Percentiles rank a stretch among this genome's conserved stretches.
phyloP scores from a whole-genome alignment of 2,888 invertebrate genomes.

The Villa cingulata region DNA sequence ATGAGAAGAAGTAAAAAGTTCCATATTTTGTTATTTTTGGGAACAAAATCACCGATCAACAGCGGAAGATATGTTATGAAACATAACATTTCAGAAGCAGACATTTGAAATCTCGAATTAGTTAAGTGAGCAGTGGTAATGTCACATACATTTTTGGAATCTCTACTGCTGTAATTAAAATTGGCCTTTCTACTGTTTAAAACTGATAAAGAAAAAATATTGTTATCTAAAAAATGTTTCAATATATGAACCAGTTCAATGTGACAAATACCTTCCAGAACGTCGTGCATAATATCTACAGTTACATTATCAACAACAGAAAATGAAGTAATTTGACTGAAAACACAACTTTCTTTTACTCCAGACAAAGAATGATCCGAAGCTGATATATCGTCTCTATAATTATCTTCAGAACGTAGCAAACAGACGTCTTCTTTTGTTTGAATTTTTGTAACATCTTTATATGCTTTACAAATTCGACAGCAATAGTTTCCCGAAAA shows the following conservation, averaged over 20 bases:
- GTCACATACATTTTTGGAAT: too few relatives aligned
- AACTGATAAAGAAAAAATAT: background rate
- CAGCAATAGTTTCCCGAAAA: too few relatives aligned
- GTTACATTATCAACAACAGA: constrained; percentile 1
- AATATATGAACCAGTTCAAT: constrained; percentile 1
- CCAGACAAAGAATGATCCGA: too few relatives aligned
- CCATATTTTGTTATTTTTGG: background rate
- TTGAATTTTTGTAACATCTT: too few relatives aligned
- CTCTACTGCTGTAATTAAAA: constrained; percentile 1
- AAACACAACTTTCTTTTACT: constrained; percentile 5
- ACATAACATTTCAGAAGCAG: constrained; percentile 1
- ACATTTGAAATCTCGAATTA: constrained; percentile 1
- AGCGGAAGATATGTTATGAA: background rate
- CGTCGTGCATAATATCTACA: constrained; percentile 8
- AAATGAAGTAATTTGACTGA: constrained; percentile 3
- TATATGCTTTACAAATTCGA: too few relatives aligned
- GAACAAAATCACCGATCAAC: constrained; percentile 3
- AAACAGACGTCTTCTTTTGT: too few relatives aligned
- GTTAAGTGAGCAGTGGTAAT: too few relatives aligned
- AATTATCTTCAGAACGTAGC: too few relatives aligned
- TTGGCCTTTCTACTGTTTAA: background rate
- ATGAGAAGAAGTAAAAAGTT: background rate
- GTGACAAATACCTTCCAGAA: constrained; percentile 7
- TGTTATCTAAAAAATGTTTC: background rate
- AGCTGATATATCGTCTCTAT: too few relatives aligned